phyloP scores from a whole-genome alignment of 2,888 invertebrate species.

The Aleiodes leptofemur region DNA sequence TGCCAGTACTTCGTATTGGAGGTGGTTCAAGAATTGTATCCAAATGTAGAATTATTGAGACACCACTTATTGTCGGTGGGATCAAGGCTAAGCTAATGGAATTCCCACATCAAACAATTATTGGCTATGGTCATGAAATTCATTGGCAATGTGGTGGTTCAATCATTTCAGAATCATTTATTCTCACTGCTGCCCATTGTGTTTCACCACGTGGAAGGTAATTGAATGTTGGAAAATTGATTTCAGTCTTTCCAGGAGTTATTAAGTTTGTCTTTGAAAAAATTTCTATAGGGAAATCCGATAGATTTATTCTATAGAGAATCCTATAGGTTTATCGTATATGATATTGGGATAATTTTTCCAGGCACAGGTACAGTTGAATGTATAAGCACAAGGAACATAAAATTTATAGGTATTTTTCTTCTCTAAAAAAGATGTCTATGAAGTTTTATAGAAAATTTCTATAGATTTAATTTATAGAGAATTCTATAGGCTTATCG shows the following conservation, averaged over 20 bases:
- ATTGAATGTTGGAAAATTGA: background rate
- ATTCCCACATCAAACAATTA: constrained; percentile 77
- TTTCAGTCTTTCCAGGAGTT: background rate
- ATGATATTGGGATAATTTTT: too few relatives aligned
- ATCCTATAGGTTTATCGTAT: too few relatives aligned
- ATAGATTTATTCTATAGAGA: too few relatives aligned
- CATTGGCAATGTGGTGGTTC: constrained; percentile 67
- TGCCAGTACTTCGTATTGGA: constrained; percentile 67
- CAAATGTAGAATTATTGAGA: constrained; percentile 73
- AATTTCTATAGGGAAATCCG: too few relatives aligned
- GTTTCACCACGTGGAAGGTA: constrained; percentile 62
- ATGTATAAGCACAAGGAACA: too few relatives aligned
- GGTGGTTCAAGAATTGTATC: constrained; percentile 62
- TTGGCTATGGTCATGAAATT: constrained; percentile 61
- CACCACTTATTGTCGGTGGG: constrained; percentile 76
- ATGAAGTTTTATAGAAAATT: too few relatives aligned
- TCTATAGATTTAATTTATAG: too few relatives aligned
- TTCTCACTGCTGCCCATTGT: constrained; percentile 69
- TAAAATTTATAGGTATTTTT: too few relatives aligned
- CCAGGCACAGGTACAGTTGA: too few relatives aligned
- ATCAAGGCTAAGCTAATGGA: constrained; percentile 71
- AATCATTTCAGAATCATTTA: constrained; percentile 64
- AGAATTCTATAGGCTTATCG: too few relatives aligned
- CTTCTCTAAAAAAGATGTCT: too few relatives aligned
- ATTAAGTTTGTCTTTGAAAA: too few relatives aligned